Percentiles rank a stretch among this genome's conserved stretches.
Conservation (phyloP, 2,113 vertebrate genomes). For the Dasyurus viverrinus region DNA sequence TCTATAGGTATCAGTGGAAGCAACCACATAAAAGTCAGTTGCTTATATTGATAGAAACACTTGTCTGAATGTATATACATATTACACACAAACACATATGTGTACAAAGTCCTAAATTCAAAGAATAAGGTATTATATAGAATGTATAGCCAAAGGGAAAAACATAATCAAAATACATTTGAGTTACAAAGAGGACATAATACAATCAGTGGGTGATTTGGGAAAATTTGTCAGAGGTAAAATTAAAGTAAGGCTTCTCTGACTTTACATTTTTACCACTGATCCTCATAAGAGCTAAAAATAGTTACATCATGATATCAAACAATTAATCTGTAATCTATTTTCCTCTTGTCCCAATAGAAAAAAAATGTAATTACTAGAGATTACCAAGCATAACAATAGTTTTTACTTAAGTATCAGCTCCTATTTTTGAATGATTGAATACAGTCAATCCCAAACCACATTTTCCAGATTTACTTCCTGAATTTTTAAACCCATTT, state of each 20-base stretch:
- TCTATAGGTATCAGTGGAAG: neutral
- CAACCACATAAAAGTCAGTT: neutral
- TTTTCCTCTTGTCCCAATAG: neutral
- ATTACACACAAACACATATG: neutral
- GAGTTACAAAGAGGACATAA: neutral
- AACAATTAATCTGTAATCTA: neutral
- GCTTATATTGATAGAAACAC: neutral
- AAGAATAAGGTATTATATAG: neutral
- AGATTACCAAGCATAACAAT: constrained; percentile 25
- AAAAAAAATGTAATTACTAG: neutral
- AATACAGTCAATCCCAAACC: constrained; percentile 45
- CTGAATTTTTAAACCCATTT: constrained; percentile 13
- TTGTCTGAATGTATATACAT: neutral
- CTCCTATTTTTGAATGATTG: constrained; percentile 33
- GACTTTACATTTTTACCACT: neutral
- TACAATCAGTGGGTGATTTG: neutral
- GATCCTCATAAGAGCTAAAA: neutral
- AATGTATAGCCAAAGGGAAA: neutral
- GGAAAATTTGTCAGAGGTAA: neutral
- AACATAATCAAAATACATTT: neutral
- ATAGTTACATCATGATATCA: neutral
- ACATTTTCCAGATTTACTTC: neutral
- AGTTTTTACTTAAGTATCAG: constrained; percentile 23
- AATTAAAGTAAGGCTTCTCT: neutral
- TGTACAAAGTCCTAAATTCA: neutral